phyloP scores from a whole-genome alignment of 2,797 vertebrate genomes.

The Chrysocyon brachyurus region DNA sequence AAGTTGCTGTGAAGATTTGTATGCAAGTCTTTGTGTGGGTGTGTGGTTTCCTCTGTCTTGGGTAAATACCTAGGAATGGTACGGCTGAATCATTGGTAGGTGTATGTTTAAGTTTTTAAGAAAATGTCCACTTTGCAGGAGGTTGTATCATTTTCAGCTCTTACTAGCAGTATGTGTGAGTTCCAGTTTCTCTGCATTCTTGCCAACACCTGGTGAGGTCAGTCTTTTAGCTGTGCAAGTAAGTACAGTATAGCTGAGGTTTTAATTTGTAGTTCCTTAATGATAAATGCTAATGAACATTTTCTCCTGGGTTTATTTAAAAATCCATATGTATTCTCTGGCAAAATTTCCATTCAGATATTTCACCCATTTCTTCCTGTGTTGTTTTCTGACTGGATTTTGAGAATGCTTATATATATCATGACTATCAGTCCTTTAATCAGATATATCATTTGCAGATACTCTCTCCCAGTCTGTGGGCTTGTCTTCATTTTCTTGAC shows the following conservation, averaged over 20 bases:
- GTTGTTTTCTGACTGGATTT: not conserved
- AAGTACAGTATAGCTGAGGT: not conserved
- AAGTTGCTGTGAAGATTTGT: not conserved
- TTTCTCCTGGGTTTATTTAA: not conserved
- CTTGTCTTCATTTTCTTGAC: not conserved
- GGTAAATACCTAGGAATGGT: not conserved
- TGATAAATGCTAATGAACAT: not conserved
- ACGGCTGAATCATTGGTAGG: not conserved
- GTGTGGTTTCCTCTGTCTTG: not conserved
- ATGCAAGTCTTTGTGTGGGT: not conserved
- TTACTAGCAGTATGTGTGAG: not conserved
- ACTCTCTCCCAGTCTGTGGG: not conserved
- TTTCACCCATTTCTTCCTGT: constrained; percentile 10
- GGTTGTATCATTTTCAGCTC: not conserved
- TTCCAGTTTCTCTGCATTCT: not conserved
- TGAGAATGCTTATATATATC: not conserved
- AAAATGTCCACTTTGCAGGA: not conserved
- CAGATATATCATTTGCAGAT: not conserved
- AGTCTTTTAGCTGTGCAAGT: not conserved
- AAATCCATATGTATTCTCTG: not conserved
- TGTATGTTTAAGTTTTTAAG: not conserved
- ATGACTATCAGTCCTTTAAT: not conserved
- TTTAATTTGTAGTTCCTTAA: constrained; percentile 15
- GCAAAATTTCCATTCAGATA: not conserved
- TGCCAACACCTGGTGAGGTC: not conserved